phyloP scores from a whole-genome alignment of 2,113 vertebrate species.

The Halcyon senegalensis region DNA sequence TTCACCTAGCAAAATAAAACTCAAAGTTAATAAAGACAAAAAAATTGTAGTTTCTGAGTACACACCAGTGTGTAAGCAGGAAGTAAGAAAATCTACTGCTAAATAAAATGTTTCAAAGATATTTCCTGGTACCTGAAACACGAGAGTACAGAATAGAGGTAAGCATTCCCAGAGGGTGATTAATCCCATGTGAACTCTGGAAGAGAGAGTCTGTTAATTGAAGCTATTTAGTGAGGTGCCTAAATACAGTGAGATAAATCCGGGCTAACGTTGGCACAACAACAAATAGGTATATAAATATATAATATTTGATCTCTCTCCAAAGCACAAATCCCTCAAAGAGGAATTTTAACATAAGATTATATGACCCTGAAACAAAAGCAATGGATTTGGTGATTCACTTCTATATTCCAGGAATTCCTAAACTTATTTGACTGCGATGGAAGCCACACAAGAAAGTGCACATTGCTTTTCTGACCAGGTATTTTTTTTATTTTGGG shows the following conservation, averaged over 20 bases:
- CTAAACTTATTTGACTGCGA: neutral
- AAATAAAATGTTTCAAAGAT: neutral
- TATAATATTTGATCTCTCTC: neutral
- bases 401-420: neutral
- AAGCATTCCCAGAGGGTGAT: neutral
- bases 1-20: neutral
- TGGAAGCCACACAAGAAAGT: neutral
- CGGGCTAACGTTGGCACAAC: neutral
- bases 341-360: neutral
- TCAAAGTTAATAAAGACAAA: neutral
- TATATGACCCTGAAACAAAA: neutral
- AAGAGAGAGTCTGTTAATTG: neutral
- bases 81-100: neutral
- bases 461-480: neutral
- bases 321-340: neutral
- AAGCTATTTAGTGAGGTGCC: neutral
- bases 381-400: neutral
- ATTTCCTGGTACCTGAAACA: neutral
- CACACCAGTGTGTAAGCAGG: neutral
- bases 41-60: neutral
- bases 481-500: neutral
- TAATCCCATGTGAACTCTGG: neutral
- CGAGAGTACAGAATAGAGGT: neutral
- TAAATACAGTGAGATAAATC: neutral
- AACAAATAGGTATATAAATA: neutral